Base-by-base conservation (phyloP, 2,113 vertebrate species). In the Antigone vipio region DNA sequence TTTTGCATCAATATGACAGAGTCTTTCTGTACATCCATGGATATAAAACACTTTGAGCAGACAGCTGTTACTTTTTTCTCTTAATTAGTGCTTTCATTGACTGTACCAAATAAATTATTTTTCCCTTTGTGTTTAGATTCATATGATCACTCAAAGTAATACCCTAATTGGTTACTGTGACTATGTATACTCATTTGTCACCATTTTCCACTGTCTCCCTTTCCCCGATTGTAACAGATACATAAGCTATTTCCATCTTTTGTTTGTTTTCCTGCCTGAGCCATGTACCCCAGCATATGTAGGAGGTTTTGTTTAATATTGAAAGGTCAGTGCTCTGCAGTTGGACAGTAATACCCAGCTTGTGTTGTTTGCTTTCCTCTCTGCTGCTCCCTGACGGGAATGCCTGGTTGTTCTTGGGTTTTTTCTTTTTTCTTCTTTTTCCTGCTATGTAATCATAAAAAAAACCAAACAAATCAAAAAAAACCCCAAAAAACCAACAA, bases 251-350 rank as follows among this genome's bases (percentile, higher is more conserved):
- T 94, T 68, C 21, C 49, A 73, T 83, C 0, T 53, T 93, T 85
- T 64, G 40, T 80, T 78, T 92, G 50, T 79, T 80, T 95, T 93
- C 50, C 13, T 94, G 30, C 27, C n/a, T 69, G 26, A 94, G 24
- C 69, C 35, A 56, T 21, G 14, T 50, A 67, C 12, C 45, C 17
- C 42, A 81, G 80, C 47, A 40, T 62, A 56, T 42, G 50, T 50
- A 71, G 75, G 62, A 91, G 67, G 32, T 62, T 80, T 91, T 88
- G 42, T 50, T 92, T 77, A 84, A 69, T 91, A 77, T 12, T 27
- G 59, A 95, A 95, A 97, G 86, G 93, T 93, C 86, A 95, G 27
- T 5, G 52, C 49, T 42, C 69, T 77, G 58, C 92, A 86, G 75
- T 5, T 2, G 11, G 88, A 64, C 79, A 62, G 45, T 58, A 76